Evolutionary conservation across 2,888 invertebrate genomes (phyloP).

Genomic region (Yponomeuta cagnagella): DNA sequence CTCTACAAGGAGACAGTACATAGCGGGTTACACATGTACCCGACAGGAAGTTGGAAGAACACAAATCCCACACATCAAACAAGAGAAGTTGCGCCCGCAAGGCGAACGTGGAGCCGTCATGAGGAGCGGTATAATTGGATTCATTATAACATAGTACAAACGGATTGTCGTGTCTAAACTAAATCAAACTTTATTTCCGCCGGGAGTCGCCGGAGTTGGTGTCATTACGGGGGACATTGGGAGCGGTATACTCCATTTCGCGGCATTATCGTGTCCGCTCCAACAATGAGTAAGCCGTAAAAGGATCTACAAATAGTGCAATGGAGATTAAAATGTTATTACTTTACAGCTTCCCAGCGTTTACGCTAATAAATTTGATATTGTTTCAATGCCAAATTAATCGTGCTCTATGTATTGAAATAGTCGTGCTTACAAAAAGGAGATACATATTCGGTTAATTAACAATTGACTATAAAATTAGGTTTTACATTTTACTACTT

Average conservation of each 20-base stretch:
- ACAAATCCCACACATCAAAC: constrained; percentile 15
- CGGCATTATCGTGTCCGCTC: constrained; percentile 43
- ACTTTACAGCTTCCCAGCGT: background rate
- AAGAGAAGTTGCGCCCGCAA: constrained; percentile 12
- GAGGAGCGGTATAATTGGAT: constrained; percentile 43
- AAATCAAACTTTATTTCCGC: constrained; percentile 68
- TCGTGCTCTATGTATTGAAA: background rate
- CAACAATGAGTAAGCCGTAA: constrained; percentile 28
- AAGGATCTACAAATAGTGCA: constrained; percentile 18
- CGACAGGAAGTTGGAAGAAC: constrained; percentile 10
- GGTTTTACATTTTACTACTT: background rate
- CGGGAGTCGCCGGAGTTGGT: constrained; percentile 44
- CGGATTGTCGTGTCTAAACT: constrained; percentile 64
- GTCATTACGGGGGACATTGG: constrained; percentile 42
- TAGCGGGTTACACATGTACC: background rate
- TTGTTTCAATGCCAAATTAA: background rate
- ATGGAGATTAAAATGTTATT: constrained; percentile 10
- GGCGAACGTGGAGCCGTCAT: constrained; percentile 20
- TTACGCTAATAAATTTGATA: background rate
- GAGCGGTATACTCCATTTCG: constrained; percentile 30
- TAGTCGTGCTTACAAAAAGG: background rate
- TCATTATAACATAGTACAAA: constrained; percentile 43
- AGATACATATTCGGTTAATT: background rate
- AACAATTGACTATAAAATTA: background rate
- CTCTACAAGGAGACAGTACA: background rate